phyloP scores from a whole-genome alignment of 1,140 invertebrate species.

The Zaprionus africanus region DNA sequence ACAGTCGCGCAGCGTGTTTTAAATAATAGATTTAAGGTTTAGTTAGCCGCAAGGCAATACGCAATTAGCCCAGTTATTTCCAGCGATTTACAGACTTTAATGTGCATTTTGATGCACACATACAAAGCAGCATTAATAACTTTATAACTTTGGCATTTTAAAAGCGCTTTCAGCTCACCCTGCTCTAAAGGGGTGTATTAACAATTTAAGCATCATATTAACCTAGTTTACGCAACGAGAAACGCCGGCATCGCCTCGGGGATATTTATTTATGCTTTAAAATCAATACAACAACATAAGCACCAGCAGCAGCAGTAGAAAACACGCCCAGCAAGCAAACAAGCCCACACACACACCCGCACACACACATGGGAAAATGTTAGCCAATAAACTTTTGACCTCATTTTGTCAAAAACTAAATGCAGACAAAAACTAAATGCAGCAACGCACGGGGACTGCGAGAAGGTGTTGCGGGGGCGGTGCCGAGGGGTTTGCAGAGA shows the following conservation, averaged over 20 bases:
- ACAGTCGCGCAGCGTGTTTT: slow-evolving; percentile 13
- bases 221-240: background rate
- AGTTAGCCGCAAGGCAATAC: slow-evolving; percentile 34
- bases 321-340: background rate
- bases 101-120: background rate
- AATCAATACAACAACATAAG: slow-evolving; percentile 15
- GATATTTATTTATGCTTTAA: background rate
- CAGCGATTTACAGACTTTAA: background rate
- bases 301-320: background rate
- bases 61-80: slow-evolving; percentile 9
- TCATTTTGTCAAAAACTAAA: slow-evolving; percentile 61
- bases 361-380: slow-evolving; percentile 44
- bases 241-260: background rate
- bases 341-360: slow-evolving; percentile 8
- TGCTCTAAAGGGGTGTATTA: background rate
- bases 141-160: slow-evolving; percentile 1
- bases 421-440: slow-evolving; percentile 59
- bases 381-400: slow-evolving; percentile 82
- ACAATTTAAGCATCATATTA: background rate
- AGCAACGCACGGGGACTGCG: slow-evolving; percentile 7
- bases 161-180: background rate
- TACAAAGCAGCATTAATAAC: background rate
- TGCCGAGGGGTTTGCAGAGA: background rate
- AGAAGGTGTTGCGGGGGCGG: background rate
- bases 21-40: slow-evolving; percentile 61